phyloP scores from a whole-genome alignment of 35 echinoderm and acorn worm genomes.

The Anneissia japonica region DNA sequence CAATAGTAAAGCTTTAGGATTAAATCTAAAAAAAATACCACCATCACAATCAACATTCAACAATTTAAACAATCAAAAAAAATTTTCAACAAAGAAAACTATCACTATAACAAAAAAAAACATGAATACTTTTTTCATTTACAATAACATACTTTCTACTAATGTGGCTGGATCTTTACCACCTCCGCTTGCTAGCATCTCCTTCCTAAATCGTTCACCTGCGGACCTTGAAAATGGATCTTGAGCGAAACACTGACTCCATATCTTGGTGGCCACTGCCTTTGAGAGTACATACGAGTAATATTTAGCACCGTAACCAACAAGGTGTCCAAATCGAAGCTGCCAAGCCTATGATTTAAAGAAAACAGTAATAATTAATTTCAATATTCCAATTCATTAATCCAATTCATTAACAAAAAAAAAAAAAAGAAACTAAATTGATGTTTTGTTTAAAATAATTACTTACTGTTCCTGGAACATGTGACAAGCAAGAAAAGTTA shows the following conservation, averaged over 20 bases:
- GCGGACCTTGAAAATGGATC: constrained; percentile 62
- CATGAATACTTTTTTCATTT: background rate
- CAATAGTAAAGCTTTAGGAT: too few species aligned
- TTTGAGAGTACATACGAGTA: constrained; percentile 90
- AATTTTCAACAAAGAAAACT: background rate
- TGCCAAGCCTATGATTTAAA: constrained; percentile 73
- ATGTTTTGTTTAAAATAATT: background rate
- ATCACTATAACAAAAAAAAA: background rate
- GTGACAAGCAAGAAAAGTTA: constrained; percentile 70
- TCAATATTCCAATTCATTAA: too few species aligned
- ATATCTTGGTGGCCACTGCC: constrained; percentile 73
- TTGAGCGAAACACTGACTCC: constrained; percentile 63
- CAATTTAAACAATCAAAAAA: background rate
- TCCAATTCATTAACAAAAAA: background rate
- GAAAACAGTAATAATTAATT: background rate
- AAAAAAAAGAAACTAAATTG: background rate
- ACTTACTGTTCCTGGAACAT: constrained; percentile 87
- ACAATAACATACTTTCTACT: constrained; percentile 66
- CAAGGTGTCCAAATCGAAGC: constrained; percentile 87
- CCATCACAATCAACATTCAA: background rate
- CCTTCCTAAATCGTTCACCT: constrained; percentile 68
- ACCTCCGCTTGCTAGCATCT: constrained; percentile 87
- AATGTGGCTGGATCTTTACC: constrained; percentile 65
- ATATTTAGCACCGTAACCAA: constrained; percentile 93
- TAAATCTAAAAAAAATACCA: too few species aligned